phyloP scores from a whole-genome alignment of 2,113 vertebrate species.

The Anthoscopus minutus region DNA sequence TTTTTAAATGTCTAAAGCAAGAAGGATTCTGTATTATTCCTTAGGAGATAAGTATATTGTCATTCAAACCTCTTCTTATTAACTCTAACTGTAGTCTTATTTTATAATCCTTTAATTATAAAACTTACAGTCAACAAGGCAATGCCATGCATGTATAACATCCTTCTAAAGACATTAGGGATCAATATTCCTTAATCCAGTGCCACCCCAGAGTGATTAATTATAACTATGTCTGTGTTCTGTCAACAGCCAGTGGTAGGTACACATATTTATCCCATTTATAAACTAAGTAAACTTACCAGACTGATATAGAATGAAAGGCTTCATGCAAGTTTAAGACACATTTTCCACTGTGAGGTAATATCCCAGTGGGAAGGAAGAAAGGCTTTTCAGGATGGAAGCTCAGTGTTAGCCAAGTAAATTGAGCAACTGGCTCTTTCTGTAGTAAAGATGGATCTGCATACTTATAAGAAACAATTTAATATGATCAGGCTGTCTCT shows the following conservation, averaged over 20 bases:
- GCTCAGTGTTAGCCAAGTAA: neutral
- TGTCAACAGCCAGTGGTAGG: neutral
- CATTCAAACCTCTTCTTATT: neutral
- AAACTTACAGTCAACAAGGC: neutral
- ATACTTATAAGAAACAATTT: neutral
- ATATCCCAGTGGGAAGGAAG: neutral
- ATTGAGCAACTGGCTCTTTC: neutral
- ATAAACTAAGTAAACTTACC: conserved; percentile 5
- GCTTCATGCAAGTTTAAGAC: neutral
- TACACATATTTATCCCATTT: neutral
- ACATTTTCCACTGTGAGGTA: neutral
- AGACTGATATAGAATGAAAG: neutral
- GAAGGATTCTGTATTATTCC: neutral
- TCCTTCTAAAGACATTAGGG: neutral
- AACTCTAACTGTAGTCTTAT: neutral
- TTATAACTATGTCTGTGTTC: neutral
- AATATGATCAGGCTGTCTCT: neutral
- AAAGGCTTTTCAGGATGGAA: neutral
- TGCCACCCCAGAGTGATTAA: neutral
- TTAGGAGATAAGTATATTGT: neutral
- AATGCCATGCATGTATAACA: neutral
- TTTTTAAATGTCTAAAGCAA: neutral
- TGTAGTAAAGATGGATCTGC: neutral
- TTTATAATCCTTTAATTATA: conserved; percentile 20
- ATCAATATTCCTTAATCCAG: conserved; percentile 40